phyloP scores from a whole-genome alignment of 2,888 invertebrate genomes.

The Apocheima hispidaria region DNA sequence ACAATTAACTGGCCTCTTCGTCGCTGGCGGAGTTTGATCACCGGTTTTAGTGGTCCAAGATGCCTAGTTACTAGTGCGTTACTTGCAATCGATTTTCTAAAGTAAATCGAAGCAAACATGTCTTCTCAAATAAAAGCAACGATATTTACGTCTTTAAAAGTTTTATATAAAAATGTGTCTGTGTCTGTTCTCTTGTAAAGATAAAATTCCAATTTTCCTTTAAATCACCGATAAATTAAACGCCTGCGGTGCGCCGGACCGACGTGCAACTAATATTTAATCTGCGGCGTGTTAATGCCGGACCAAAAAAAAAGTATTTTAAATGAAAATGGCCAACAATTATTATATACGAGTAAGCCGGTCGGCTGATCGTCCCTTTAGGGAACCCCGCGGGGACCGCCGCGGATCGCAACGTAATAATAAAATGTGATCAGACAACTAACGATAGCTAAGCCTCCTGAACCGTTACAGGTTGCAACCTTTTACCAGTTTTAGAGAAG shows the following conservation, averaged over 20 bases:
- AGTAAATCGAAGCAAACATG: too few species aligned
- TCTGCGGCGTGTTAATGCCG: slow-evolving; percentile 59
- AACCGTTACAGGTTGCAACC: background rate
- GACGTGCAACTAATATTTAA: slow-evolving; percentile 20
- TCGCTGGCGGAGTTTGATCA: too few species aligned
- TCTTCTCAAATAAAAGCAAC: too few species aligned
- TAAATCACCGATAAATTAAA: slow-evolving; percentile 76
- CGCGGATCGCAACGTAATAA: slow-evolving; percentile 6
- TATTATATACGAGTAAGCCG: slow-evolving; percentile 67
- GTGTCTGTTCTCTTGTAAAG: slow-evolving; percentile 18
- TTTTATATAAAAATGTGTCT: background rate
- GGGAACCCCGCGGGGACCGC: slow-evolving; percentile 52
- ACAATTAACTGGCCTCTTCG: background rate
- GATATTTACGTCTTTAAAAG: background rate
- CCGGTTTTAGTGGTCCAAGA: too few species aligned
- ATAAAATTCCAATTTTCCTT: slow-evolving; percentile 76
- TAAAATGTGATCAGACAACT: slow-evolving; percentile 16
- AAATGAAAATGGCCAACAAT: slow-evolving; percentile 74
- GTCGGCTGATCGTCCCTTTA: slow-evolving; percentile 38
- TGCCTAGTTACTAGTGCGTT: too few species aligned
- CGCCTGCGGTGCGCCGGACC: slow-evolving; percentile 66
- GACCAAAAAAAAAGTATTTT: slow-evolving; percentile 61
- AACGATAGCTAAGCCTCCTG: slow-evolving; percentile 5
- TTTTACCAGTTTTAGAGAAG: background rate
- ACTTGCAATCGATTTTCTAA: too few species aligned